Percentiles rank a stretch among this genome's conserved stretches.
Conservation (phyloP, 2,797 vertebrate genomes). For the Malacoraja senta region DNA sequence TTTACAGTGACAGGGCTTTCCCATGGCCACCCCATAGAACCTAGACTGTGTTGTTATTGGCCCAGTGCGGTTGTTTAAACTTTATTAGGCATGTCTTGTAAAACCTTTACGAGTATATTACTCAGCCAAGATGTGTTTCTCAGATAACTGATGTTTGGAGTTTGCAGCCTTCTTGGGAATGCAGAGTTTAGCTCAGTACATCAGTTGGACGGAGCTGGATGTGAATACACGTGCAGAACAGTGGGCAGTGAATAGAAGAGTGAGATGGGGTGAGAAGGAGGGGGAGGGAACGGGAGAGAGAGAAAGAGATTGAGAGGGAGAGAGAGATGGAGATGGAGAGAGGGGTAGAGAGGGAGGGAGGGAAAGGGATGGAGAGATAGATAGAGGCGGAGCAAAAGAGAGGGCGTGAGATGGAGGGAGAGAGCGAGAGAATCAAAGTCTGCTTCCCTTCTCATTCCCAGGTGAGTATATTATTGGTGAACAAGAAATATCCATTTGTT, state of each 20-base stretch:
- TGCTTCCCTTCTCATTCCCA: neutral
- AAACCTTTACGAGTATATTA: conserved; percentile 93
- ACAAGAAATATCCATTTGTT: neutral
- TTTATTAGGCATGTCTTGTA: conserved; percentile 96
- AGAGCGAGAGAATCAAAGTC: conserved; percentile 47
- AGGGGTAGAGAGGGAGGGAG: neutral
- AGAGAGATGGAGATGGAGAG: conserved; percentile 39
- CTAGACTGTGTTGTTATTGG: conserved; percentile 89
- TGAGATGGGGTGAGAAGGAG: conserved; percentile 46
- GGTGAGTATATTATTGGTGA: neutral
- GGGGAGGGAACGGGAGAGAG: conserved; percentile 46
- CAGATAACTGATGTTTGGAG: conserved; percentile 74
- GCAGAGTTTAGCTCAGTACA: conserved; percentile 49
- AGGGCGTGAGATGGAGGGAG: neutral
- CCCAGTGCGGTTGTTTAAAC: conserved; percentile 96
- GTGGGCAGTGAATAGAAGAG: neutral
- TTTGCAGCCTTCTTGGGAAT: conserved; percentile 66
- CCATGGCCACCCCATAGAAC: conserved; percentile 66
- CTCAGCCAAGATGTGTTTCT: conserved; percentile 73
- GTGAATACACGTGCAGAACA: neutral
- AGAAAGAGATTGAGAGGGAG: conserved; percentile 40
- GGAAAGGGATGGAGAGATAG: conserved; percentile 54
- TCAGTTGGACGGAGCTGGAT: neutral
- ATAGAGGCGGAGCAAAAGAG: conserved; percentile 47
- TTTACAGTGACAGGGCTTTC: conserved; percentile 75